Evolutionary conservation across 2,797 vertebrate genomes (phyloP).

Genomic region (Sternotherus odoratus): DNA sequence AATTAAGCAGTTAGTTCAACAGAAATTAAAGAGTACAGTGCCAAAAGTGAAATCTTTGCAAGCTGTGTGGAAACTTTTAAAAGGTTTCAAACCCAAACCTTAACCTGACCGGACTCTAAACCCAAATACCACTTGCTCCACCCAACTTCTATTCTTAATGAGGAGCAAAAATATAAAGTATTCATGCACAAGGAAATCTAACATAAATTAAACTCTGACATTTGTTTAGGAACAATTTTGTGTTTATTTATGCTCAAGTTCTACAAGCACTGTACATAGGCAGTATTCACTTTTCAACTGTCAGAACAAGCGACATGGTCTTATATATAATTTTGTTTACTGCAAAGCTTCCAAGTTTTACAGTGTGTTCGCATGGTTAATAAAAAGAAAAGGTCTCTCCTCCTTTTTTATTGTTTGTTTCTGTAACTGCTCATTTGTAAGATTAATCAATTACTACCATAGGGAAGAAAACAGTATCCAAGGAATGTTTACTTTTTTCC

Average conservation of each 20-base stretch:
- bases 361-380: neutral
- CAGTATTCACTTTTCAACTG: neutral
- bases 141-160: neutral
- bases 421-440: neutral
- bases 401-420: neutral
- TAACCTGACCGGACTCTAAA: neutral
- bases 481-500: neutral
- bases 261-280: neutral
- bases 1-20: too few relatives aligned
- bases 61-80: too few relatives aligned
- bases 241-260: neutral
- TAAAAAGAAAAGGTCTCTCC: neutral
- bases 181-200: neutral
- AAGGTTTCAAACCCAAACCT: neutral
- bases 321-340: rapidly evolving
- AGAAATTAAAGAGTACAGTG: too few relatives aligned
- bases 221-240: neutral
- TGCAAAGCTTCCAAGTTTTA: neutral
- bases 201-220: neutral
- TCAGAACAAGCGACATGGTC: rapidly evolving
- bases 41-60: too few relatives aligned
- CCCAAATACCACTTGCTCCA: neutral
- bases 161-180: neutral
- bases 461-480: neutral
- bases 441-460: neutral